Evolutionary conservation across 2,797 vertebrate species (phyloP).

Genomic region (Anguilla megastoma): DNA sequence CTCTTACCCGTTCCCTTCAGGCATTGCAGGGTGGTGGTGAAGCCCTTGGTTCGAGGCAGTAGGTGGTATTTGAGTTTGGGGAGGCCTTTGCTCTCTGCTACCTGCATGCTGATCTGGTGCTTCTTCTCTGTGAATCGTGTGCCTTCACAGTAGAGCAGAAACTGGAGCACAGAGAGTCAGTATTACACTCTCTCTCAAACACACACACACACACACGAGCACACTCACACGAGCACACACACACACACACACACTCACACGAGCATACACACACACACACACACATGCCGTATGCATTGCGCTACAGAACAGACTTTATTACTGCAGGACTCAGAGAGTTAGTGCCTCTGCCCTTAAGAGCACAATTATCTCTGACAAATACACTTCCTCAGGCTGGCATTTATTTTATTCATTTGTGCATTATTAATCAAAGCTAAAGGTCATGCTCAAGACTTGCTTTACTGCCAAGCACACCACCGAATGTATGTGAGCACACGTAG

Average conservation of each 20-base stretch:
- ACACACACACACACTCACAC: background rate
- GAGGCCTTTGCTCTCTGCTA: slow-evolving; percentile 92
- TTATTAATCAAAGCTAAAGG: background rate
- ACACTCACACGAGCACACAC: background rate
- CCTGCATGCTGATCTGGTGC: slow-evolving; percentile 97
- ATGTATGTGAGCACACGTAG: background rate
- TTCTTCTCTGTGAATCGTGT: slow-evolving; percentile 97
- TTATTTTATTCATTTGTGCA: background rate
- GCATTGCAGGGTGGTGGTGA: slow-evolving; percentile 95
- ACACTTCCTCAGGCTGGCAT: background rate
- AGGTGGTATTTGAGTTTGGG: slow-evolving; percentile 95
- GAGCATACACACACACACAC: too few relatives aligned
- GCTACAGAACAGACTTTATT: background rate
- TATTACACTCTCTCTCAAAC: background rate
- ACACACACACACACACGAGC: background rate
- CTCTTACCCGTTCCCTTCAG: slow-evolving; percentile 90
- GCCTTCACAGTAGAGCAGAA: slow-evolving; percentile 96
- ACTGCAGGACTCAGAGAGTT: background rate
- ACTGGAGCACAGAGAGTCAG: slow-evolving; percentile 67
- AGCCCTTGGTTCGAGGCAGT: slow-evolving; percentile 94
- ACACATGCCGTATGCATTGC: too few relatives aligned
- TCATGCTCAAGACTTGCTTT: background rate
- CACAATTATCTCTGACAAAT: background rate
- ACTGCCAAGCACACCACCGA: background rate
- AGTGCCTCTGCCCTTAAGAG: background rate